Evolutionary conservation across 1,140 invertebrate species (phyloP).

Genomic region (Bradynema listronoti): DNA sequence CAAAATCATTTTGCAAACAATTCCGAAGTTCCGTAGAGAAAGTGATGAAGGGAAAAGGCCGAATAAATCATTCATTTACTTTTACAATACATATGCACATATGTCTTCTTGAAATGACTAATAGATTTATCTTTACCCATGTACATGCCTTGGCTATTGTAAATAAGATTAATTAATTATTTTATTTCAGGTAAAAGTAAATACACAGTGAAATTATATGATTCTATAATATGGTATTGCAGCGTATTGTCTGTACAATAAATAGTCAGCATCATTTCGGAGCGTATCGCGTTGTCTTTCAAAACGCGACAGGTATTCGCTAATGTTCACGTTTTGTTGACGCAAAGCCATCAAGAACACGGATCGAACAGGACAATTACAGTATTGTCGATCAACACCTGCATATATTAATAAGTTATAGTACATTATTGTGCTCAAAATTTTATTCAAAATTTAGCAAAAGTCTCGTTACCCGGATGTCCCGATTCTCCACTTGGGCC

Average conservation of each 20-base stretch:
- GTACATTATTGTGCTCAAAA: background rate
- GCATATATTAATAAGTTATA: conserved; percentile 10
- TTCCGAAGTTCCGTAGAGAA: no score
- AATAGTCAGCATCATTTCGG: conserved; percentile 5
- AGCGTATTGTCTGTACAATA: conserved; percentile 1
- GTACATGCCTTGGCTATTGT: no score
- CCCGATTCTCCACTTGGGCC: conserved; percentile 9
- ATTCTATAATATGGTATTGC: conserved; percentile 8
- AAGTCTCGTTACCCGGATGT: conserved; percentile 8
- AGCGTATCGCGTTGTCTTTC: background rate
- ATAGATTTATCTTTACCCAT: no score
- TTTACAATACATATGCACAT: no score
- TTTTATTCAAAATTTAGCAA: background rate
- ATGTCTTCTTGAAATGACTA: no score
- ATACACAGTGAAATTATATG: no score
- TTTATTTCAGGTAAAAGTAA: no score
- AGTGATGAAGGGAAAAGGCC: no score
- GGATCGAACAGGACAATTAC: conserved; percentile 24
- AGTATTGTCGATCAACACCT: conserved; percentile 24
- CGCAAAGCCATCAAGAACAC: conserved; percentile 7
- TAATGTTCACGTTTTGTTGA: conserved; percentile 3
- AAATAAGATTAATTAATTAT: no score
- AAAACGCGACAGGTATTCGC: conserved; percentile 2
- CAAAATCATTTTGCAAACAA: no score
- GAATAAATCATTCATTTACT: no score